Percentiles rank a stretch among this genome's conserved stretches.
These are phyloP conservation scores for Sphecodes monilicornis DNA, from an alignment of 2,888 invertebrate genomes.

Conservation along the genomic window DNA sequence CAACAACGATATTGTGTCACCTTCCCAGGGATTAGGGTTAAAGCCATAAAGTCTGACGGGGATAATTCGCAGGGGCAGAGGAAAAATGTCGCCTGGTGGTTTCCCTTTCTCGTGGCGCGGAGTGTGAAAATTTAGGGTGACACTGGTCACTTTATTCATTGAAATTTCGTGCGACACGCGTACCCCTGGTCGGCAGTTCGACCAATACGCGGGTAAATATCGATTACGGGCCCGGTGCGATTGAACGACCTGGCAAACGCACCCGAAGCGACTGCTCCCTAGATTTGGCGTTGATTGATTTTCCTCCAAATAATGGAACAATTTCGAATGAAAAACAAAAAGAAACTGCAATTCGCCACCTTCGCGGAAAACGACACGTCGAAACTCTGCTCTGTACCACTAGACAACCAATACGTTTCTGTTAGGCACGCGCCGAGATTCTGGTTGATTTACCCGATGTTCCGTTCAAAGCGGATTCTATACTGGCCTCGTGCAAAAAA, in stretches of 20 bases:
- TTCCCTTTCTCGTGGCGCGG: conserved; percentile 30
- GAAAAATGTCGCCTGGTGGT: conserved; percentile 8
- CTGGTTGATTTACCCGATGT: conserved; percentile 7
- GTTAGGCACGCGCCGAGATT: neutral
- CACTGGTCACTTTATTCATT: conserved; percentile 68
- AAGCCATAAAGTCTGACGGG: conserved; percentile 59
- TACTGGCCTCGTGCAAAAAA: neutral
- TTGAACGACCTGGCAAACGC: conserved; percentile 59
- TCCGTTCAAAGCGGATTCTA: neutral
- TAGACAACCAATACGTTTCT: neutral
- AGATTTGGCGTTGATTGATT: conserved; percentile 47
- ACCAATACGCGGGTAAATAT: conserved; percentile 58
- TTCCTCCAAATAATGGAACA: conserved; percentile 35
- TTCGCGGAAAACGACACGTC: neutral
- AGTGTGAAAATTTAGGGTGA: conserved; percentile 69
- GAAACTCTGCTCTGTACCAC: neutral
- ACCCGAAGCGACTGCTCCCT: conserved; percentile 22
- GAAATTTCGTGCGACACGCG: conserved; percentile 63
- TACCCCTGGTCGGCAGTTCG: conserved; percentile 35
- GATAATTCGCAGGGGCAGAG: conserved; percentile 51
- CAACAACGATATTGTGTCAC: conserved; percentile 28
- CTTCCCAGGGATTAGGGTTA: conserved; percentile 54
- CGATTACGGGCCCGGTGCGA: conserved; percentile 48
- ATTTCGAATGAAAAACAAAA: conserved; percentile 1
- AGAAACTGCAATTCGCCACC: conserved; percentile 11